Conservation (phyloP, 2,797 vertebrate species). For the Halcyon leucocephala region DNA sequence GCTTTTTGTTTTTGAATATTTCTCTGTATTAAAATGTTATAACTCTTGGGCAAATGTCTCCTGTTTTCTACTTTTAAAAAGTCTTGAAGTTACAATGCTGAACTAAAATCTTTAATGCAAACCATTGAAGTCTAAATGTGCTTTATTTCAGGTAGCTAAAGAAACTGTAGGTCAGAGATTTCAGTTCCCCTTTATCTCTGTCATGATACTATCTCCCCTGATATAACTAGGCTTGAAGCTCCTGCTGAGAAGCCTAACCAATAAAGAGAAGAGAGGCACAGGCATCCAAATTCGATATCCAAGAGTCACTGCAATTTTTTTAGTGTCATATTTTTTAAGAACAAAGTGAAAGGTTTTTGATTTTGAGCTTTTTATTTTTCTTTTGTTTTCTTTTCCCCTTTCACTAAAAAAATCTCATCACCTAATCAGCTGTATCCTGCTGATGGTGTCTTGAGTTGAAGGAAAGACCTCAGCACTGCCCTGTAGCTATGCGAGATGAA, state of each 20-base stretch:
- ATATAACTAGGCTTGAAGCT: background rate
- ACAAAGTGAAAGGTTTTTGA: background rate
- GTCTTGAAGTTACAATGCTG: background rate
- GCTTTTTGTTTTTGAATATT: background rate
- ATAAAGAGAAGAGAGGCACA: background rate
- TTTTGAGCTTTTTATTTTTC: background rate
- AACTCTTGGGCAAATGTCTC: background rate
- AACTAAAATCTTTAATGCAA: background rate
- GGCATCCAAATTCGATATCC: background rate
- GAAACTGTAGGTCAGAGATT: background rate
- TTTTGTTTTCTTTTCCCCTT: rapidly evolving
- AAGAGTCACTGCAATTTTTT: background rate
- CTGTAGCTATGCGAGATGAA: background rate
- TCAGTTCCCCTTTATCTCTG: background rate
- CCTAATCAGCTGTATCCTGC: background rate
- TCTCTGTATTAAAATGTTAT: background rate
- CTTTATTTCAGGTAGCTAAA: background rate
- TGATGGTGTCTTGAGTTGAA: background rate
- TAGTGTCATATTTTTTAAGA: background rate
- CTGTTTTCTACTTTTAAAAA: background rate
- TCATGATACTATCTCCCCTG: background rate
- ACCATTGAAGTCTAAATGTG: background rate
- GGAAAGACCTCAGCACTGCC: background rate
- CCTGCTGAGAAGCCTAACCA: background rate
- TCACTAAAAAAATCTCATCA: background rate